Conservation (phyloP, 1,140 invertebrate genomes). For the Steinernema feltiae region DNA sequence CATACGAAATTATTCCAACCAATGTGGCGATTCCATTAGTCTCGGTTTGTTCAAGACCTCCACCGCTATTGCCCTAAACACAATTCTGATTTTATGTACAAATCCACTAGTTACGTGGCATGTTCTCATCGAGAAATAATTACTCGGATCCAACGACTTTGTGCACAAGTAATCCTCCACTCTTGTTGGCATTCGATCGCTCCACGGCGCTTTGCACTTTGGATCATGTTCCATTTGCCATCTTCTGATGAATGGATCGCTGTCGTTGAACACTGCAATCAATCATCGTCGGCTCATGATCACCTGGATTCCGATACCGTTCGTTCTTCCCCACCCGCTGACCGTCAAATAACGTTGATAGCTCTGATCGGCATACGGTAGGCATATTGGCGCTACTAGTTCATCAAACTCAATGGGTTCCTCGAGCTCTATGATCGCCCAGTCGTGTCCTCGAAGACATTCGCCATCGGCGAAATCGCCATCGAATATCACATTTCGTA, state of each 20-base stretch:
- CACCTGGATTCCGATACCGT: not conserved
- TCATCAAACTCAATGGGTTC: constrained; percentile 16
- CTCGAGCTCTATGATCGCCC: constrained; percentile 24
- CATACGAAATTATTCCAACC: not conserved
- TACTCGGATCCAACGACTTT: constrained; percentile 7
- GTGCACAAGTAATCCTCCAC: constrained; percentile 20
- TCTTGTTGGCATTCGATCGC: constrained; percentile 18
- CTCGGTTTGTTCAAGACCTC: not conserved
- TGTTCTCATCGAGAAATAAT: constrained; percentile 15
- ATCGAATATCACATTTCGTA: constrained; percentile 20
- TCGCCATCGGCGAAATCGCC: constrained; percentile 9
- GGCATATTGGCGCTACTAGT: constrained; percentile 11
- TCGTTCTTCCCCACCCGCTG: constrained; percentile 19
- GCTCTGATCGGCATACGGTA: constrained; percentile 19
- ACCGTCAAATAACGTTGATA: constrained; percentile 21
- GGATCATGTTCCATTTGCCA: constrained; percentile 18
- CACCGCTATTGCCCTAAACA: constrained; percentile 6
- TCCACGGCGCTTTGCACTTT: constrained; percentile 14
- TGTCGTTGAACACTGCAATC: constrained; percentile 18
- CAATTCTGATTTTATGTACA: not conserved
- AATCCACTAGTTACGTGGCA: constrained; percentile 9
- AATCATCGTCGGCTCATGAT: not conserved
- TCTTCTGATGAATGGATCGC: constrained; percentile 13
- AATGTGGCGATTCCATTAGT: not conserved
- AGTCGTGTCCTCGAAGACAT: constrained; percentile 21